A percentile compares a stretch with the other conserved stretches of the same genome.
Evolutionary conservation across 1,140 invertebrate genomes (phyloP).

Genomic region (Pseudomyrmex pallidus): DNA sequence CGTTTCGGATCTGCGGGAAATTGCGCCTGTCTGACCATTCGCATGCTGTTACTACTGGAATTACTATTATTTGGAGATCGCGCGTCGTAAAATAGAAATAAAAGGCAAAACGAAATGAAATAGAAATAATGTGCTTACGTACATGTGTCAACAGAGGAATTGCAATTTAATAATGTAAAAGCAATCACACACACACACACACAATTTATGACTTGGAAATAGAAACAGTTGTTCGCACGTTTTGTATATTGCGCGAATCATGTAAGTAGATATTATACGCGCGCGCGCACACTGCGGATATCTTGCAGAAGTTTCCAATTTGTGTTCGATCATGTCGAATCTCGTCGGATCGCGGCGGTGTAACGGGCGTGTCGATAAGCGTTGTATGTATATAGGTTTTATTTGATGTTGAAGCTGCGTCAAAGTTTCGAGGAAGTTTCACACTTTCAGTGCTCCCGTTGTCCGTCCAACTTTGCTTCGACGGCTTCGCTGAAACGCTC

Average conservation of each 20-base stretch:
- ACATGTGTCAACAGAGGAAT: too few species aligned
- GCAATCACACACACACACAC: too few species aligned
- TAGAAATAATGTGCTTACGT: too few species aligned
- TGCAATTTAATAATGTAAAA: too few species aligned
- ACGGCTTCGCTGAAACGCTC: constrained; percentile 56
- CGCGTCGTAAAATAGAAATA: neutral
- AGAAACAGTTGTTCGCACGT: neutral
- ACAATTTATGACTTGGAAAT: too few species aligned
- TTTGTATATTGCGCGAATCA: too few species aligned
- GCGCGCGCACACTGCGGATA: neutral
- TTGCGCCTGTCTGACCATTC: constrained; percentile 1
- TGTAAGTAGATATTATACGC: constrained; percentile 8
- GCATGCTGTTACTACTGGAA: constrained; percentile 3
- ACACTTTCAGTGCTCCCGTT: constrained; percentile 55
- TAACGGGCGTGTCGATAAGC: constrained; percentile 59
- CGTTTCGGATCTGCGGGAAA: constrained; percentile 20
- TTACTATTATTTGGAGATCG: neutral
- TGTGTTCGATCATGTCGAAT: constrained; percentile 30
- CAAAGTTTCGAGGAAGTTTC: constrained; percentile 59
- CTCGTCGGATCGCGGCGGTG: constrained; percentile 29
- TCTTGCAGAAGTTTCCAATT: constrained; percentile 18
- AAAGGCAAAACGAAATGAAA: neutral
- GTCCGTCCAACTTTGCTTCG: constrained; percentile 56
- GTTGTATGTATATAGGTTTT: constrained; percentile 35
- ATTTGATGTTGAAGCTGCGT: constrained; percentile 51